A percentile compares a stretch with the other conserved stretches of the same genome.
phyloP scores from a whole-genome alignment of 2,797 vertebrate genomes.

The Hydrophis major region DNA sequence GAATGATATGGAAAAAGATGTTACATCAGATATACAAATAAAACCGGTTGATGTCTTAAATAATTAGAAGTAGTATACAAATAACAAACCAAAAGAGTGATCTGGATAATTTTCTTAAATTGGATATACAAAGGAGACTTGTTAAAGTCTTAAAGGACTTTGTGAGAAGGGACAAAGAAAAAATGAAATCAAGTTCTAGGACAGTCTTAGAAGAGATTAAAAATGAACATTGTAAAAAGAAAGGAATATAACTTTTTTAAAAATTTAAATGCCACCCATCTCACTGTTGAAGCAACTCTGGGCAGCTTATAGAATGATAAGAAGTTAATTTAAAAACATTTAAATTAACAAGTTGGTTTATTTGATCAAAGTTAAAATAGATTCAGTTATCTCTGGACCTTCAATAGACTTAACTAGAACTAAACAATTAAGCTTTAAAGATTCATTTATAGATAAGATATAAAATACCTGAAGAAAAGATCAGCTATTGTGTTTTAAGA shows the following conservation, averaged over 20 bases:
- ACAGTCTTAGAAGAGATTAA: not conserved
- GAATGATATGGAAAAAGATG: not conserved
- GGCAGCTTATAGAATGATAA: not conserved
- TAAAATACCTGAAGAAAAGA: not conserved
- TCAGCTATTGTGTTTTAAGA: not conserved
- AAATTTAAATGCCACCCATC: not conserved
- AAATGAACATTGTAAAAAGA: not conserved
- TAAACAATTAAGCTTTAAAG: not conserved
- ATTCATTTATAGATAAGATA: not conserved
- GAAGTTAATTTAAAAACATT: not conserved
- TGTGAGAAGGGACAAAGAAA: not conserved
- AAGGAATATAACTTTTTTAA: not conserved
- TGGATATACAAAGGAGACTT: not conserved
- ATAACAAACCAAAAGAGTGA: not conserved
- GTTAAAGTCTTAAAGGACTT: not conserved
- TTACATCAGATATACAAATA: not conserved
- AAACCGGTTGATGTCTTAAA: not conserved
- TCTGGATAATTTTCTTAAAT: not conserved
- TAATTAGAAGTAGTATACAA: not conserved
- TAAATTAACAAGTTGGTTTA: not conserved
- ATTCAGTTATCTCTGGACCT: not conserved
- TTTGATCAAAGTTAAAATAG: not conserved
- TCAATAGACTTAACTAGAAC: not conserved
- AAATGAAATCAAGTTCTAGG: not conserved
- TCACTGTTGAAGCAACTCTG: not conserved